A percentile compares a stretch with the other conserved stretches of the same genome.
Conservation (phyloP, 53 echinoderm and acorn worm species). For the Henricia sp. region DNA sequence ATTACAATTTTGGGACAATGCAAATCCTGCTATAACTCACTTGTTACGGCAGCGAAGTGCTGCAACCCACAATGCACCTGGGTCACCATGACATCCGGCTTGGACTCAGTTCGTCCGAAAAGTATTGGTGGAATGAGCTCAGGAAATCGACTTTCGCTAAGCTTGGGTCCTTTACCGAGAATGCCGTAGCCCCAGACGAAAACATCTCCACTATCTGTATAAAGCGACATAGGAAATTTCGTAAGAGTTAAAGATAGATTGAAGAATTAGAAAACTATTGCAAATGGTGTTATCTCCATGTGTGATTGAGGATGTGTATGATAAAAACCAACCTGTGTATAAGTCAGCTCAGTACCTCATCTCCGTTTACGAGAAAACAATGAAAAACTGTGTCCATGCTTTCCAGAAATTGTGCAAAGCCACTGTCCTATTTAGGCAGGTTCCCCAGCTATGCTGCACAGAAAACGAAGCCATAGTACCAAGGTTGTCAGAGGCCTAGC, state of each 20-base stretch:
- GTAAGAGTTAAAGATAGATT: neutral
- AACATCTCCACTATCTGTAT: constrained; percentile 85
- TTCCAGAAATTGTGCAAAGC: no score
- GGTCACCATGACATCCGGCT: constrained; percentile 81
- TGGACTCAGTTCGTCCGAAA: constrained; percentile 69
- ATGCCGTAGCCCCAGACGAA: constrained; percentile 99
- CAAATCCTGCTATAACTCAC: constrained; percentile 73
- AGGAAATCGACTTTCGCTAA: constrained; percentile 81
- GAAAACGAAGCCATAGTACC: no score
- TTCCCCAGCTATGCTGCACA: no score
- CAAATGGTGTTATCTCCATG: no score
- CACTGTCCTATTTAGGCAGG: no score
- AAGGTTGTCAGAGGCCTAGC: no score
- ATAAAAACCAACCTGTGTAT: neutral
- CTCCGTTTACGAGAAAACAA: neutral
- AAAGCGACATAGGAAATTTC: neutral
- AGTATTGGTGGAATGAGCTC: constrained; percentile 80
- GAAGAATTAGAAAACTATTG: no score
- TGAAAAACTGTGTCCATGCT: no score
- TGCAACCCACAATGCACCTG: constrained; percentile 93
- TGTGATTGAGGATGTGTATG: no score
- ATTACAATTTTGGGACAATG: neutral
- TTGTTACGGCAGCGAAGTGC: constrained; percentile 97
- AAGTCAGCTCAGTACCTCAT: no score
- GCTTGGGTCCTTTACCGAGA: constrained; percentile 94